These are phyloP conservation scores for Ameiurus melas DNA, from an alignment of 2,113 vertebrate species.

Conservation along the genomic window DNA sequence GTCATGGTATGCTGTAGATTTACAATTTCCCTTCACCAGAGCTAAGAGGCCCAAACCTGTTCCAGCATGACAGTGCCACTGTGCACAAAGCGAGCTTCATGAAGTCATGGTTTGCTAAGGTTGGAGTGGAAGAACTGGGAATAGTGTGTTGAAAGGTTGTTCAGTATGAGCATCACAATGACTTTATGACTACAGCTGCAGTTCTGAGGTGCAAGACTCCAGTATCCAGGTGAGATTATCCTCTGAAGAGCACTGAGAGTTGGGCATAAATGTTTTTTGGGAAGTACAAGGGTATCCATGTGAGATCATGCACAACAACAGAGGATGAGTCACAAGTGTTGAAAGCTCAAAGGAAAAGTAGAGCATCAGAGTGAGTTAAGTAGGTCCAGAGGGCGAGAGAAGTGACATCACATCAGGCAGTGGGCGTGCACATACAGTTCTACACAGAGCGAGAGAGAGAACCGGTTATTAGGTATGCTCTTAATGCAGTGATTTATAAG, in stretches of 20 bases:
- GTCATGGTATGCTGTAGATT: too few relatives aligned
- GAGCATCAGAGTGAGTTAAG: neutral
- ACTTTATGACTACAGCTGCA: neutral
- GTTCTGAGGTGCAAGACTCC: neutral
- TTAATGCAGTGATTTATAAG: neutral
- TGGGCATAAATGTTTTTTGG: neutral
- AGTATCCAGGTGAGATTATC: neutral
- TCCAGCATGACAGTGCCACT: too few relatives aligned
- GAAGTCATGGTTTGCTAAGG: too few relatives aligned
- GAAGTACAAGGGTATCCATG: neutral
- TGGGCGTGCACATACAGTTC: neutral
- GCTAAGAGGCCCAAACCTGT: too few relatives aligned
- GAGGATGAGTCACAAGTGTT: neutral
- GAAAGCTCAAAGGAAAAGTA: neutral
- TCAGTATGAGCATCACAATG: neutral
- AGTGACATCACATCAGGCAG: neutral
- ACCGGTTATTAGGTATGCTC: neutral
- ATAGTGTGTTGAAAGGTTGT: neutral
- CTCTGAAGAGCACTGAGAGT: neutral
- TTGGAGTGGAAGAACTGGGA: neutral
- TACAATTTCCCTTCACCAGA: too few relatives aligned
- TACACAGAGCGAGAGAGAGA: neutral
- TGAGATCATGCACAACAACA: neutral
- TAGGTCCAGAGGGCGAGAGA: neutral
- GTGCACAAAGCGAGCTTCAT: too few relatives aligned